Evolutionary conservation across 2,797 vertebrate genomes (phyloP).

Genomic region (Eospalax fontanierii): DNA sequence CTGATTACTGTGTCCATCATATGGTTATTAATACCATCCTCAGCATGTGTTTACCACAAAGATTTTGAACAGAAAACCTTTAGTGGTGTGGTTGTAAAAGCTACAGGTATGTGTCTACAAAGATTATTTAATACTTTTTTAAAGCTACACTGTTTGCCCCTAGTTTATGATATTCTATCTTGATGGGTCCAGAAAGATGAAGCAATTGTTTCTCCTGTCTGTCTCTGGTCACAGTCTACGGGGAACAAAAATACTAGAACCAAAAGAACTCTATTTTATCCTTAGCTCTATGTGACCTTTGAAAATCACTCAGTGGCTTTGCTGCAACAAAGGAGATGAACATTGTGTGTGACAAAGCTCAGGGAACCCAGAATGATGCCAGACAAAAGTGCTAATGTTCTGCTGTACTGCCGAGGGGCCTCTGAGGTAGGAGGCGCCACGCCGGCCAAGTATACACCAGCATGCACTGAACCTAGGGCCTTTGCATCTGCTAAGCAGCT

Average conservation of each 20-base stretch:
- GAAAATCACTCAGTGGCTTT: not conserved
- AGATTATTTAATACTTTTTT: not conserved
- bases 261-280: not conserved
- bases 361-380: not conserved
- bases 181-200: not conserved
- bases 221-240: not conserved
- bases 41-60: not conserved
- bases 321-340: not conserved
- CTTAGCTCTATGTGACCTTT: not conserved
- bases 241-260: not conserved
- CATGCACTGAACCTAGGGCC: accelerated
- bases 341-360: not conserved
- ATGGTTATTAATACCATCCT: not conserved
- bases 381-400: not conserved
- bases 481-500: accelerated
- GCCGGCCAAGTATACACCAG: not conserved
- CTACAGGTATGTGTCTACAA: not conserved
- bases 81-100: not conserved
- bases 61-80: not conserved
- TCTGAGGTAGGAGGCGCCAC: not conserved
- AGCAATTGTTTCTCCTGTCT: not conserved
- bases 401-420: too few relatives aligned
- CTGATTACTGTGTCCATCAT: not conserved
- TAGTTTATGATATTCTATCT: not conserved
- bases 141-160: not conserved